phyloP scores from a whole-genome alignment of 2,888 invertebrate genomes.

The Leucophenga montana region DNA sequence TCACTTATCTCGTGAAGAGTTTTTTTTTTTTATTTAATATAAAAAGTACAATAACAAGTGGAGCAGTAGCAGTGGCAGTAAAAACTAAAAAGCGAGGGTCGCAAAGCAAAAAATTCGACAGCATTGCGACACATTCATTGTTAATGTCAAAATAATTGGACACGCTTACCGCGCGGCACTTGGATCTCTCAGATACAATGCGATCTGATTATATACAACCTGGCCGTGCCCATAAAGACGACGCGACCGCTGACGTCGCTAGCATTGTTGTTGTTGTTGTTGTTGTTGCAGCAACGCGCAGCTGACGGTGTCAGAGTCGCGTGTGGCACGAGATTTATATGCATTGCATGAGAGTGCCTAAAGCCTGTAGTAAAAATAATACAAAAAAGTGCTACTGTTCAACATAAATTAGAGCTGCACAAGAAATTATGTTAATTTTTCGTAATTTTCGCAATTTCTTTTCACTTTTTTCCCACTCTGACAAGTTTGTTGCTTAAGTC shows the following conservation, averaged over 20 bases:
- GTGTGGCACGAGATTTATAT: conserved; percentile 67
- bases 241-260: conserved; percentile 16
- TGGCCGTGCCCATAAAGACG: conserved; percentile 25
- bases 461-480: conserved; percentile 28
- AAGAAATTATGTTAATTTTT: conserved; percentile 8
- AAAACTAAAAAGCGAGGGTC: conserved; percentile 4
- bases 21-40: too few relatives aligned
- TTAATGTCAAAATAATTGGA: conserved; percentile 70
- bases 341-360: conserved; percentile 27
- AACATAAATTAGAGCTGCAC: conserved; percentile 21
- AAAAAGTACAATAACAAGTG: conserved; percentile 6
- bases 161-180: conserved; percentile 56
- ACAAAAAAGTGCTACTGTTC: conserved; percentile 60
- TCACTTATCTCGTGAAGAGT: too few relatives aligned
- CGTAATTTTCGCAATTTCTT: background rate
- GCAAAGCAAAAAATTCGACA: conserved; percentile 22
- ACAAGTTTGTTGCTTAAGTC: conserved; percentile 40
- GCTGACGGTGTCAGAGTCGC: conserved; percentile 42
- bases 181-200: conserved; percentile 12
- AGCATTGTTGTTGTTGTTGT: background rate
- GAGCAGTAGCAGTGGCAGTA: background rate
- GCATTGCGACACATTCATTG: conserved; percentile 63
- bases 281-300: background rate
- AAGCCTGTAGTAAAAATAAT: conserved; percentile 37
- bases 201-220: background rate